A percentile compares a stretch with the other conserved stretches of the same genome.
Conservation (phyloP, 2,797 vertebrate genomes). For the Melanotaenia nigrans region DNA sequence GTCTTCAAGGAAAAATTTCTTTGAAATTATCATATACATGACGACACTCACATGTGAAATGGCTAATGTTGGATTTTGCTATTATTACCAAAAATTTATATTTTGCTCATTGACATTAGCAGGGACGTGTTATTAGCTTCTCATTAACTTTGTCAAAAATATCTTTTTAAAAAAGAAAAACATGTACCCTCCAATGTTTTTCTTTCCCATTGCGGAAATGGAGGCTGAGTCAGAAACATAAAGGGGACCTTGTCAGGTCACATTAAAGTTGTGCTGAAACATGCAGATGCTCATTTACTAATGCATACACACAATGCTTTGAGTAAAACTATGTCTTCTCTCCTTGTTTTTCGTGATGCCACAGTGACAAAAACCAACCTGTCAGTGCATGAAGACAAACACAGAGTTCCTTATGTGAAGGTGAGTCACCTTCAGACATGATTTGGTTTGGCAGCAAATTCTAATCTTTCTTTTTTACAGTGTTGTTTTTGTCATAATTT, state of each 20-base stretch:
- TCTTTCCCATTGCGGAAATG: slow-evolving; percentile 5
- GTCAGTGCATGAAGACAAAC: slow-evolving; percentile 94
- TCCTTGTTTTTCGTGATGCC: slow-evolving; percentile 24
- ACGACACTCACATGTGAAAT: slow-evolving; percentile 28
- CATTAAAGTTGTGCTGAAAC: slow-evolving; percentile 22
- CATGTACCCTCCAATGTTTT: neutral
- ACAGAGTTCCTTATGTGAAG: slow-evolving; percentile 96
- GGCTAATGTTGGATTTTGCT: slow-evolving; percentile 26
- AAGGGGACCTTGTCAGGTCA: slow-evolving; percentile 30
- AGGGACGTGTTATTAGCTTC: slow-evolving; percentile 13
- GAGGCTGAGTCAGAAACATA: slow-evolving; percentile 38
- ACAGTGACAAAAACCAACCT: slow-evolving; percentile 95
- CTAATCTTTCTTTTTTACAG: neutral
- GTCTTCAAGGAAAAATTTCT: slow-evolving; percentile 10
- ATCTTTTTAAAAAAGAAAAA: slow-evolving; percentile 13
- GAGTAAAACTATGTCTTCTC: slow-evolving; percentile 43
- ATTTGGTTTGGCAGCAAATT: slow-evolving; percentile 16
- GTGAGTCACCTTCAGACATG: slow-evolving; percentile 75
- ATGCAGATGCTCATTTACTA: slow-evolving; percentile 19
- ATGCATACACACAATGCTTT: slow-evolving; percentile 6
- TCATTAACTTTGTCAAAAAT: slow-evolving; percentile 29
- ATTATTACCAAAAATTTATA: slow-evolving; percentile 10
- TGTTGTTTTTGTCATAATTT: neutral
- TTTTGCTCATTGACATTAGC: slow-evolving; percentile 17
- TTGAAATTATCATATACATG: slow-evolving; percentile 37